A percentile compares a stretch with the other conserved stretches of the same genome.
These are phyloP conservation scores for Acleris cristana DNA, from an alignment of 2,888 invertebrate genomes.

Conservation along the genomic window DNA sequence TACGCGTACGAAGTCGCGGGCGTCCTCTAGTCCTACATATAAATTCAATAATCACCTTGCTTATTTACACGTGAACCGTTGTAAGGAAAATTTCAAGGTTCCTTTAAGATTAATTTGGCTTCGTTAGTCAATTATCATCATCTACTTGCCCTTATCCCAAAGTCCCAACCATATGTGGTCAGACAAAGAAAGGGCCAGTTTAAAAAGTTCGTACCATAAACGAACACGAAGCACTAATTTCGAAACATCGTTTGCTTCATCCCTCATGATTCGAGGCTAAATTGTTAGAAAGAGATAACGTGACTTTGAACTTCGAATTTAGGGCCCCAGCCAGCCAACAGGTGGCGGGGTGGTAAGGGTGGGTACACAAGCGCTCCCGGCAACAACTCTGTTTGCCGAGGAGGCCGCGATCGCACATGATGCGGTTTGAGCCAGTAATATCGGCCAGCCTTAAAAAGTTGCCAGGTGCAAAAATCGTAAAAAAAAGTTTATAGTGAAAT, in stretches of 20 bases:
- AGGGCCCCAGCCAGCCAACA: conserved; percentile 19
- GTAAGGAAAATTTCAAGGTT: too few relatives aligned
- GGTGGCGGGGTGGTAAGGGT: conserved; percentile 30
- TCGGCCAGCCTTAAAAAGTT: background rate
- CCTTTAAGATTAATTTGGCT: conserved; percentile 11
- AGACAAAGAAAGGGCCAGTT: too few relatives aligned
- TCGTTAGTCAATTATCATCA: background rate
- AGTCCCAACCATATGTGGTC: too few relatives aligned
- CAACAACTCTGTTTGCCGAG: conserved; percentile 26
- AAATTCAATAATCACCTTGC: too few relatives aligned
- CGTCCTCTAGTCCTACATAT: too few relatives aligned
- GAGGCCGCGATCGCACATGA: conserved; percentile 24
- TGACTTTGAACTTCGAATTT: too few relatives aligned
- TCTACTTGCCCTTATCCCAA: too few relatives aligned
- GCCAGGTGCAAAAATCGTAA: background rate
- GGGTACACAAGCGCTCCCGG: conserved; percentile 22
- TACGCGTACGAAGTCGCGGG: too few relatives aligned
- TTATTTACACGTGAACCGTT: too few relatives aligned
- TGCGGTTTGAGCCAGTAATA: conserved; percentile 10
- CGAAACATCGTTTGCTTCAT: background rate
- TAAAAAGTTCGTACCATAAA: too few relatives aligned
- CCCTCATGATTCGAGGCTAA: too few relatives aligned
- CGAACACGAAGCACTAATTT: background rate
- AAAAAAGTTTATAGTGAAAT: background rate
- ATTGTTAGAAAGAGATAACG: too few relatives aligned